Evolutionary conservation across 2,888 invertebrate genomes (phyloP), one percentile per base, ranked within the genome.

Genomic region (Camponotus fellah): DNA sequence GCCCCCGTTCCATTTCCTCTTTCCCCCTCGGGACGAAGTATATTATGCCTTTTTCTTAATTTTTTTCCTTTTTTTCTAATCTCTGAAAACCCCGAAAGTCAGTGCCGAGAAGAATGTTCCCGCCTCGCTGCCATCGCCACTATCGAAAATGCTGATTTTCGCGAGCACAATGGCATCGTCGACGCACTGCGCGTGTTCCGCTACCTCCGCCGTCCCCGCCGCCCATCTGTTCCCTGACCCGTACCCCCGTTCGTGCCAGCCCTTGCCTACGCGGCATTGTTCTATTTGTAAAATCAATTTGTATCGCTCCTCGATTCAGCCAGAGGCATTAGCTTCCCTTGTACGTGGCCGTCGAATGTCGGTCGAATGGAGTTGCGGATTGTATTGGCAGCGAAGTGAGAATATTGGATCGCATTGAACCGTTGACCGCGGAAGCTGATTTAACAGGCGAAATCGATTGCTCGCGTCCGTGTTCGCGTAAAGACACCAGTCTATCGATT

Each of bases 361-460:
- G 84, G 79, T 68, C 88, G 85, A 89, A 89, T 86, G 86, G 89
- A 88, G 88, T 86, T 90, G 89, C 89, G 90, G 86, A 89, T 91
- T 88, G 89, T 89, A 88, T 90, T 90, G 92, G 91, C 92, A 90
- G 87, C 91, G 88, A 89, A 90, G 91, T 91, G 93, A 92, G 92
- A 92, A 92, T 92, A 92, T 92, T 92, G 90, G 89, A 93, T 92
- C 91, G 91, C 91, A 92, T 89, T 88, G 90, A 90, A 92, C 88
- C 91, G 89, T 92, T 92, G 91, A 92, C 91, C 91, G 90, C 91
- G 87, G 88, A 92, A 91, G 89, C 91, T 91, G 90, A 92, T 93
- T 92, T 90, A 89, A 89, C 86, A 85, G 86, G 85, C 88, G 79
- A 86, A 89, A 91, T 90, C 91, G 90, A 91, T 92, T 88, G 89